Conservation (phyloP, 2,888 invertebrate species). For the Latrodectus hesperus region DNA sequence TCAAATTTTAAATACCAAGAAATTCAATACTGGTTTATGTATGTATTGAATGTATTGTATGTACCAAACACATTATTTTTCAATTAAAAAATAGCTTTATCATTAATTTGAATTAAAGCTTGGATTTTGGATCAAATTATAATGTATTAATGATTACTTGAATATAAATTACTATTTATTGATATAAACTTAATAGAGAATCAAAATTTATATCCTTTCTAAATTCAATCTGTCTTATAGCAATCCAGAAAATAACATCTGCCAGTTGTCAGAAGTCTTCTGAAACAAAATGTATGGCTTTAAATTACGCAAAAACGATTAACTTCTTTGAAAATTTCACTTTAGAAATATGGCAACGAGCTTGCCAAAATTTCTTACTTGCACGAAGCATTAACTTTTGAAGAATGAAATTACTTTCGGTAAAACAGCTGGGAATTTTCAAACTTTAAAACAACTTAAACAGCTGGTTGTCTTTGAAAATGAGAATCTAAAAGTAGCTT, state of each 20-base stretch:
- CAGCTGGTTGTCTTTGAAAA: slow-evolving; percentile 21
- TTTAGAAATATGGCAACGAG: background rate
- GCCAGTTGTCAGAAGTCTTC: slow-evolving; percentile 23
- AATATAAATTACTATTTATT: too few species aligned
- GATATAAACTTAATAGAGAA: background rate
- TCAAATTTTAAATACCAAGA: too few species aligned
- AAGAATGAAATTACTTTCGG: slow-evolving; percentile 43
- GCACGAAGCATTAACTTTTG: background rate
- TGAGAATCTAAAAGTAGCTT: background rate
- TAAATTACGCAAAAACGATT: slow-evolving; percentile 13
- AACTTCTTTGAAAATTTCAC: slow-evolving; percentile 24
- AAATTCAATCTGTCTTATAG: background rate
- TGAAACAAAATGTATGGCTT: slow-evolving; percentile 5
- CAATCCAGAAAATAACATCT: slow-evolving; percentile 5
- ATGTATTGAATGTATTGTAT: too few species aligned
- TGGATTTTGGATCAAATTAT: too few species aligned
- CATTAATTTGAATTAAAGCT: too few species aligned
- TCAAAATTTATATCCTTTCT: background rate
- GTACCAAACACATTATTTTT: too few species aligned
- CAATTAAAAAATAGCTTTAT: too few species aligned
- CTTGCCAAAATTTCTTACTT: background rate
- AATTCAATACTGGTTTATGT: too few species aligned
- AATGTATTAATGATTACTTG: too few species aligned
- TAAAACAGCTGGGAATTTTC: slow-evolving; percentile 23
- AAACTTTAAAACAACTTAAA: slow-evolving; percentile 13